Evolutionary conservation across 2,113 vertebrate species (phyloP), one percentile per base, ranked within the genome.

Genomic region (Otis tarda): DNA sequence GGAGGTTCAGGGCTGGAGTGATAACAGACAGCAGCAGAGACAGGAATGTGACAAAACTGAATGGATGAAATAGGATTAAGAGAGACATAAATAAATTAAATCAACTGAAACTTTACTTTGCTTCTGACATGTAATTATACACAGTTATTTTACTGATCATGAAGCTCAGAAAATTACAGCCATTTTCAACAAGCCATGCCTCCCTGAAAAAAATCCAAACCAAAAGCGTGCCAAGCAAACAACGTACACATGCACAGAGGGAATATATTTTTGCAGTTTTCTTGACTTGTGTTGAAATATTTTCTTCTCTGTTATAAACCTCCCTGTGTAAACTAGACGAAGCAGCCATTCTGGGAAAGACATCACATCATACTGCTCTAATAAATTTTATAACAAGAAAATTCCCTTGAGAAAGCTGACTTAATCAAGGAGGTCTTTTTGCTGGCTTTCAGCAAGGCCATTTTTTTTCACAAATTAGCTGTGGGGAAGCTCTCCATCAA

Each of bases 71-170:
- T 77, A 84, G 18, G 74, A 85, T 89, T 93, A 78, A 87, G 76
- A 83, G 75, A 81, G 39, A 77, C 5, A 69, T 68, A 90, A 95
- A 83, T 61, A 91, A 77, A 87, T 90, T 60, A 86, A 92, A 94
- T 83, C 35, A 84, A 52, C 28, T 33, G 23, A 87, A 95, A 67
- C 12, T 8, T n/a, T 82, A n/a, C 11, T 74, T 78, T 84, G 9
- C 7, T 87, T 71, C 86, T 89, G 10, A 22, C 8, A 12, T 83
- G 41, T 79, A 95, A 92, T 68, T 79, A 76, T 30, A 82, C 49
- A 24, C 39, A 65, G 20, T 87, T 74, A 63, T 79, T 84, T 78
- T 84, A 73, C 10, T n/a, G 77, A 79, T 73, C 27, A 76, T 5
- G 9, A 76, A 85, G n/a, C 24, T 84, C 53, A 78, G 61, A 93